These are phyloP conservation scores for Helostoma temminkii DNA, from an alignment of 2,797 vertebrate species.

Conservation along the genomic window DNA sequence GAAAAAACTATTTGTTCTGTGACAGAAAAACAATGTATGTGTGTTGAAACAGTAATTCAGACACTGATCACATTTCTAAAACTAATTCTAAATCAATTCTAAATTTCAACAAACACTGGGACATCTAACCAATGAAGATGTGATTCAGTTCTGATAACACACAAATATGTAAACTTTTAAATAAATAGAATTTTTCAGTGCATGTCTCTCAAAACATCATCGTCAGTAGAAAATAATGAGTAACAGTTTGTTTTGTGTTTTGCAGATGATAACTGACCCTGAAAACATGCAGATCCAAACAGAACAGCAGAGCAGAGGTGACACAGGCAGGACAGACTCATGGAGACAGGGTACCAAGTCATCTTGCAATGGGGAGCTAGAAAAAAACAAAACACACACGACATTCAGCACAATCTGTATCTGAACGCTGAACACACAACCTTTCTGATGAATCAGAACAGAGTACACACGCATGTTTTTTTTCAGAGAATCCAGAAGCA, in stretches of 20 bases:
- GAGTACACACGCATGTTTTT: constrained; percentile 21
- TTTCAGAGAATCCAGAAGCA: constrained; percentile 33
- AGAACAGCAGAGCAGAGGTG: background rate
- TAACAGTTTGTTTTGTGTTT: constrained; percentile 19
- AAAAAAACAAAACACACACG: constrained; percentile 70
- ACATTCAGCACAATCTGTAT: background rate
- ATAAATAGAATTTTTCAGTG: no score
- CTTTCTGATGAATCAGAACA: constrained; percentile 25
- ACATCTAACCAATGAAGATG: background rate
- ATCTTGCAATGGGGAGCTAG: constrained; percentile 79
- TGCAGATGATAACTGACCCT: constrained; percentile 14
- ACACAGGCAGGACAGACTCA: constrained; percentile 52
- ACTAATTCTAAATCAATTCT: no score
- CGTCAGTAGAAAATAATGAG: background rate
- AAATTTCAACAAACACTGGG: background rate
- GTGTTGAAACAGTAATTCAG: no score
- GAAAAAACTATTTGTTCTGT: no score
- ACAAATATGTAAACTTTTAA: no score
- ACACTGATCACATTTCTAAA: no score
- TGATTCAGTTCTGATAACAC: background rate
- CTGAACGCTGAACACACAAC: background rate
- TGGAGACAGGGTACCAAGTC: constrained; percentile 63
- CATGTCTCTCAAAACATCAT: background rate
- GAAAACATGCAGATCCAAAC: constrained; percentile 11
- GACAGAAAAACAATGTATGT: no score